Base-by-base conservation (phyloP, 2,888 invertebrate genomes). In the Parnassius mnemosyne region DNA sequence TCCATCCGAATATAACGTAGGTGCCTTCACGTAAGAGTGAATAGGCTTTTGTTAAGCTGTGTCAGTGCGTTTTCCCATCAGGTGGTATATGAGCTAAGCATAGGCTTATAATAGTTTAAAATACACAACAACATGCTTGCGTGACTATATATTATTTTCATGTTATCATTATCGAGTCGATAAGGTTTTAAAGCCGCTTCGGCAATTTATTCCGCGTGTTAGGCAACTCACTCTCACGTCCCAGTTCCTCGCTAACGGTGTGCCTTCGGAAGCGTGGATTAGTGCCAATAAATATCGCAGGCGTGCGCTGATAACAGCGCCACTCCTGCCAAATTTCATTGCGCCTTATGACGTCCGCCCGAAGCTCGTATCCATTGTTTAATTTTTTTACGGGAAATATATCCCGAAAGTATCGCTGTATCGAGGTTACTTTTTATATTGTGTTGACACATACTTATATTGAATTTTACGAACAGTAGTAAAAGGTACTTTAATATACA, bases 291-390 rank as follows among this genome's bases (percentile, higher is more conserved):
- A 76, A 77, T 77, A 70, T 65, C 56, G 60, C 62, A 43, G 52
- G 66, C 66, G 64, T 63, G 57, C 67, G 68, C 75, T 74, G 83
- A 84, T 84, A 83, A 79, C 78, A 74, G 73, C 69, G 55, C 68
- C 76, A 75, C 79, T 76, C 71, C 77, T 84, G 87, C 85, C 85
- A 87, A 85, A 84, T 78, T 81, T 83, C 76, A 78, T 72, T 78
- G 77, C 69, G 69, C 71, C 76, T 66, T 12, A 72, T 85, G 84
- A 85, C 84, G 85, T 80, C 73, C 60, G 75, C 69, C 52, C 56
- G 69, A 50, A 13, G 57, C 50, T 41, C 59, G 74, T 75, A 34
- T 75, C 76, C 81, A 81, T 59, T 75, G 66, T 12, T 11, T 50
- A 3, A 50, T 50, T 16, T 10, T n/a, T 20, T 20, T 16, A 50